Conservation (phyloP, 2,797 vertebrate genomes). For the Molossus alvarezi region DNA sequence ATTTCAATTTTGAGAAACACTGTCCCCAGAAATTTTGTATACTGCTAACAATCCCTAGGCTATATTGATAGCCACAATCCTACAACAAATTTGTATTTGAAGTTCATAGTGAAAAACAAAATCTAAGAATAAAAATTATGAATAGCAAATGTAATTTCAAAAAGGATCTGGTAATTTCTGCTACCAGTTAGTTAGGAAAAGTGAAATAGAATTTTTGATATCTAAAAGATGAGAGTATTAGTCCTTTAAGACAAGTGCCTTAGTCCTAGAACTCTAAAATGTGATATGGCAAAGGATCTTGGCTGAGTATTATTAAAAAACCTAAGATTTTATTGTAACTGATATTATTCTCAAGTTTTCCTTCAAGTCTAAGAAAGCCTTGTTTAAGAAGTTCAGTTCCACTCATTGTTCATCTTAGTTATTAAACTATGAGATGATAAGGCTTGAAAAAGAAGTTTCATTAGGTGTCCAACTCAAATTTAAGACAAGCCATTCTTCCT, state of each 20-base stretch:
- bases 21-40: not conserved
- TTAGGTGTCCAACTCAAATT: slow-evolving; percentile 25
- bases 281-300: not conserved
- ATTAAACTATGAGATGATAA: slow-evolving; percentile 10
- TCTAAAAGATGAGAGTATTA: slow-evolving; percentile 14
- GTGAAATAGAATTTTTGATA: slow-evolving; percentile 25
- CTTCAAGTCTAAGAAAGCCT: slow-evolving; percentile 26
- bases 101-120: not conserved
- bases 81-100: not conserved
- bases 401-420: not conserved
- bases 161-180: slow-evolving; percentile 14
- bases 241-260: not conserved
- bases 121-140: slow-evolving; percentile 28
- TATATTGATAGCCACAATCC: not conserved
- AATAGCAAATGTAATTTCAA: slow-evolving; percentile 31
- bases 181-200: not conserved
- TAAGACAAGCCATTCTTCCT: slow-evolving; percentile 55
- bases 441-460: slow-evolving; percentile 58
- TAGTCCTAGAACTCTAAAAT: slow-evolving; percentile 37
- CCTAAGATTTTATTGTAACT: slow-evolving; percentile 30
- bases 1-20: slow-evolving; percentile 24
- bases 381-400: not conserved
- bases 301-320: not conserved
- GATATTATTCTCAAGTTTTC: slow-evolving; percentile 51
- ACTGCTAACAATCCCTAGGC: not conserved